Conservation (phyloP, 2,113 vertebrate genomes). For the Fukomys damarensis region DNA sequence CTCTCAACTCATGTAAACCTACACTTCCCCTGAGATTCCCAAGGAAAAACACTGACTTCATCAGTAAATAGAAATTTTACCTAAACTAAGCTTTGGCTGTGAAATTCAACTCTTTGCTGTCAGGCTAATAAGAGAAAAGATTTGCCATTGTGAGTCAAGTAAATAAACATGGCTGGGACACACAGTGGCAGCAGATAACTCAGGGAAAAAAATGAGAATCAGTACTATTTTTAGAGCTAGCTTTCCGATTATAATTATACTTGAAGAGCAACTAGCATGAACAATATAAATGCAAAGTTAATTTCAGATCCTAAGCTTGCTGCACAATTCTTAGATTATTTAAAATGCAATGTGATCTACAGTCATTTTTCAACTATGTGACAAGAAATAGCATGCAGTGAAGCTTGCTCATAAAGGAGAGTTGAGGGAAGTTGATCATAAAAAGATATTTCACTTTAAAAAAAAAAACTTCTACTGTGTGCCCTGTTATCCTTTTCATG, state of each 20-base stretch:
- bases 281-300: conserved; percentile 67
- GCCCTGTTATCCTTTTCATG: background rate
- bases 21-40: background rate
- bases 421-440: background rate
- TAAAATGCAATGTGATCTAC: conserved; percentile 50
- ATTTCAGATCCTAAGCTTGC: conserved; percentile 58
- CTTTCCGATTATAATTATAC: conserved; percentile 70
- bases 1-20: background rate
- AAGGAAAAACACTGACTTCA: background rate
- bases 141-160: conserved; percentile 51
- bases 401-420: background rate
- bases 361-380: conserved; percentile 53
- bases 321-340: conserved; percentile 31
- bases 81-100: background rate
- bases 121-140: conserved; percentile 58
- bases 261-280: conserved; percentile 69
- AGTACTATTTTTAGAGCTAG: conserved; percentile 67
- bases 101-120: conserved; percentile 20
- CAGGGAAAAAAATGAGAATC: conserved; percentile 58
- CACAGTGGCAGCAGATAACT: conserved; percentile 38
- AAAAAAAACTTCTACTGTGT: background rate
- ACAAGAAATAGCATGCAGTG: conserved; percentile 15
- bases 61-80: conserved; percentile 17
- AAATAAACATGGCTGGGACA: conserved; percentile 71
- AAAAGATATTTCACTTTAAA: background rate